A percentile compares a stretch with the other conserved stretches of the same genome.
Conservation (phyloP, 2,113 vertebrate genomes). For the Proterorhinus semilunaris region DNA sequence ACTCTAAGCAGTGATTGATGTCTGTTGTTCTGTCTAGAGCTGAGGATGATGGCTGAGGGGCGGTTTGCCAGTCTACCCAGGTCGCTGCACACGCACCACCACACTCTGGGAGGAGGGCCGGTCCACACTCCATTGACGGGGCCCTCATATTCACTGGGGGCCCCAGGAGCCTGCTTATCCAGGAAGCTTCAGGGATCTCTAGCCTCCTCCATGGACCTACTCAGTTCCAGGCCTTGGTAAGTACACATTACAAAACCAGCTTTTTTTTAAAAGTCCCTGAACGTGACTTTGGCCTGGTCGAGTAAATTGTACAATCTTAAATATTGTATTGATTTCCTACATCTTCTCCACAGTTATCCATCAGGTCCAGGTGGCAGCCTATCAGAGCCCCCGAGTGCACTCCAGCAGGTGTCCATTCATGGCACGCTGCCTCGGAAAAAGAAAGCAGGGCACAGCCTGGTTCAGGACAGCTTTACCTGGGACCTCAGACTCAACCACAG, state of each 20-base stretch:
- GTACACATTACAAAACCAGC: not conserved
- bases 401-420: constrained; percentile 88
- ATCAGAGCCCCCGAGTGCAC: constrained; percentile 57
- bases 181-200: constrained; percentile 65
- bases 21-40: constrained; percentile 65
- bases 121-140: constrained; percentile 53
- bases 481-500: constrained; percentile 53
- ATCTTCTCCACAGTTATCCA: constrained; percentile 24
- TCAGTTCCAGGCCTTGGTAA: constrained; percentile 81
- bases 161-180: constrained; percentile 39
- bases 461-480: constrained; percentile 51
- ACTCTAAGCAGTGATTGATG: not conserved
- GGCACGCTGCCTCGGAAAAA: constrained; percentile 94
- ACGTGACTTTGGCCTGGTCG: no score
- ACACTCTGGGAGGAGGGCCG: constrained; percentile 72
- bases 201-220: constrained; percentile 91
- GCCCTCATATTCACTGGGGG: constrained; percentile 16
- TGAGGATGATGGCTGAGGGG: constrained; percentile 92
- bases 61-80: constrained; percentile 90
- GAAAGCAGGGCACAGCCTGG: constrained; percentile 69
- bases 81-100: constrained; percentile 70
- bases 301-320: no score
- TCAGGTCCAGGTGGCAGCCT: constrained; percentile 23
- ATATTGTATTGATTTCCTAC: no score
- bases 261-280: not conserved